These are phyloP conservation scores for Nothoprocta pentlandii DNA, from an alignment of 2,113 vertebrate species.

Conservation along the genomic window DNA sequence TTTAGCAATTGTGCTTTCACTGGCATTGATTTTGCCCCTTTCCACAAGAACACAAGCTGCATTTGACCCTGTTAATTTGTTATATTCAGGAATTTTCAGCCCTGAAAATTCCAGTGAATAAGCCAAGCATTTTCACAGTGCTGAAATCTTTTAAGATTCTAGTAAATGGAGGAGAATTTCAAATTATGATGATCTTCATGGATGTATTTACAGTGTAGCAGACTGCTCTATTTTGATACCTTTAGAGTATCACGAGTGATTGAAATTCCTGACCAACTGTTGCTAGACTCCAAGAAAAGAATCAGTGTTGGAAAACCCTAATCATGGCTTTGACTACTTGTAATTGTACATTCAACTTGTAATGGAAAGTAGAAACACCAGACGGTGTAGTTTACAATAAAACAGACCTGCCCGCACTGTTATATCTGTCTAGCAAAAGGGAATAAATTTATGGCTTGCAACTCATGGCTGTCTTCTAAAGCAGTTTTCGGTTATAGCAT, in stretches of 20 bases:
- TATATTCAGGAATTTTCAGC: not conserved
- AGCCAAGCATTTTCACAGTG: not conserved
- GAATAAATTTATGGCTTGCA: constrained; percentile 14
- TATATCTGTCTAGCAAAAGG: not conserved
- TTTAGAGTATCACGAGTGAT: not conserved
- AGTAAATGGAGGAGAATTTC: not conserved
- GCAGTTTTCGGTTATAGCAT: not conserved
- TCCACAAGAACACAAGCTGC: not conserved
- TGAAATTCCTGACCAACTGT: constrained; percentile 26
- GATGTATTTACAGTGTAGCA: not conserved
- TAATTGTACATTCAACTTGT: not conserved
- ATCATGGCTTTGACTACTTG: not conserved
- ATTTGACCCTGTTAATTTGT: not conserved
- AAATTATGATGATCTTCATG: not conserved
- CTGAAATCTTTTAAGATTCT: not conserved
- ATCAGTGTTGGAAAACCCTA: not conserved
- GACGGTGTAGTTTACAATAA: not conserved
- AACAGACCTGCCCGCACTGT: not conserved
- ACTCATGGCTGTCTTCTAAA: constrained; percentile 36
- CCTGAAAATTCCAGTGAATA: not conserved
- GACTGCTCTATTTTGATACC: not conserved
- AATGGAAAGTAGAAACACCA: constrained; percentile 5
- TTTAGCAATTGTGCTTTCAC: not conserved
- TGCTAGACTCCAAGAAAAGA: not conserved
- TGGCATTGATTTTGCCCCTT: not conserved